phyloP scores from a whole-genome alignment of 2,888 invertebrate genomes.

The Atethmia centrago region DNA sequence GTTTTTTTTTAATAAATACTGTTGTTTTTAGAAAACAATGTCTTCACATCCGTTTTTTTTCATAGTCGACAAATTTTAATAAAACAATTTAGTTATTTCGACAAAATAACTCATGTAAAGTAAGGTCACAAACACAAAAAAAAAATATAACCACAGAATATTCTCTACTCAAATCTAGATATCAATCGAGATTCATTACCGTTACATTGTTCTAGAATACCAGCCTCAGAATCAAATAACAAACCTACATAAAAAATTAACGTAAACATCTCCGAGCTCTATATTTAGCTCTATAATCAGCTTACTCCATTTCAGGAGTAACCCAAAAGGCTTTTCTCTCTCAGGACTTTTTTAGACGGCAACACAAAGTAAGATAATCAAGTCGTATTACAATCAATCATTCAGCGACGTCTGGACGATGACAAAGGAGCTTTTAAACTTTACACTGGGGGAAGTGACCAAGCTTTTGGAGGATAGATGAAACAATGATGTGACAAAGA shows the following conservation, averaged over 20 bases:
- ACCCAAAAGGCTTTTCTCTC: slow-evolving; percentile 26
- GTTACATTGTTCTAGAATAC: neutral
- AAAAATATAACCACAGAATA: neutral
- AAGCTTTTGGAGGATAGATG: neutral
- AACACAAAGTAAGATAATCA: slow-evolving; percentile 47
- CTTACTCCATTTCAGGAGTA: slow-evolving; percentile 44
- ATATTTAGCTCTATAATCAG: slow-evolving; percentile 47
- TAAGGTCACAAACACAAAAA: no score
- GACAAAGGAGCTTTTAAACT: slow-evolving; percentile 61
- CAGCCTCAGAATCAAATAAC: neutral
- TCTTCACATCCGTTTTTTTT: no score
- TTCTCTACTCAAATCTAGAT: neutral
- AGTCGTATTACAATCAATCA: slow-evolving; percentile 61
- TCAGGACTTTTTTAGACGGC: slow-evolving; percentile 36
- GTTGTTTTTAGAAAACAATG: no score
- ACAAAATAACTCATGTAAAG: no score
- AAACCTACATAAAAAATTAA: slow-evolving; percentile 25
- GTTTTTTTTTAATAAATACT: no score
- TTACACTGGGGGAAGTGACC: slow-evolving; percentile 38
- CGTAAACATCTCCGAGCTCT: slow-evolving; percentile 21
- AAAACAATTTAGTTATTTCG: no score
- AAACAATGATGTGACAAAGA: neutral
- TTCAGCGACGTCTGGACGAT: slow-evolving; percentile 40
- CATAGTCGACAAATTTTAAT: no score
- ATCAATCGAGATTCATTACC: neutral